A percentile compares a stretch with the other conserved stretches of the same genome.
phyloP scores from a whole-genome alignment of 2,797 vertebrate genomes.

The Lepilemur septentrionalis region DNA sequence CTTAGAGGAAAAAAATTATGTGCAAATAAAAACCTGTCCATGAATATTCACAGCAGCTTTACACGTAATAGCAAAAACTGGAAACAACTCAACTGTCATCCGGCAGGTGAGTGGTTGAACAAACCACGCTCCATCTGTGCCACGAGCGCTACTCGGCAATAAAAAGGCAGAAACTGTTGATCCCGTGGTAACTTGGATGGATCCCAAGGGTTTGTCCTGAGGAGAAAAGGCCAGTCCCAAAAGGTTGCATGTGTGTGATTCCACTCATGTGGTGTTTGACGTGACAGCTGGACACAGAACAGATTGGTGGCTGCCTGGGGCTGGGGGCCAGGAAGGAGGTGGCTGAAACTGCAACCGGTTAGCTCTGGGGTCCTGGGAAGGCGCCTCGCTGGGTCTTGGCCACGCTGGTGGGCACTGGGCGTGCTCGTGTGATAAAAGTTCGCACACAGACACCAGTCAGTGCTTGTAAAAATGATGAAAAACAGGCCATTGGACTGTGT shows the following conservation, averaged over 20 bases:
- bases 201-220: no score
- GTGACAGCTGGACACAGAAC: accelerated
- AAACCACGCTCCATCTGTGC: accelerated
- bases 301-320: accelerated
- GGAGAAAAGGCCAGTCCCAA: background rate
- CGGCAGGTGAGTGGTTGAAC: background rate
- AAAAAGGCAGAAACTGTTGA: accelerated
- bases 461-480: accelerated
- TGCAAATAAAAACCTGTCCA: accelerated
- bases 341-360: accelerated
- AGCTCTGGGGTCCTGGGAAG: background rate
- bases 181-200: accelerated
- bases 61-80: accelerated
- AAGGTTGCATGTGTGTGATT: accelerated
- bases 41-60: accelerated
- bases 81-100: background rate
- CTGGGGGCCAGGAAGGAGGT: accelerated
- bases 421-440: accelerated
- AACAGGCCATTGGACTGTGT: accelerated
- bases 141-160: accelerated
- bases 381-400: accelerated
- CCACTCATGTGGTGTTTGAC: accelerated
- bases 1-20: background rate
- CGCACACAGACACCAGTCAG: accelerated
- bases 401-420: accelerated